Evolutionary conservation across 53 echinoderm and acorn worm species (phyloP).

Genomic region (Arbacia lixula): DNA sequence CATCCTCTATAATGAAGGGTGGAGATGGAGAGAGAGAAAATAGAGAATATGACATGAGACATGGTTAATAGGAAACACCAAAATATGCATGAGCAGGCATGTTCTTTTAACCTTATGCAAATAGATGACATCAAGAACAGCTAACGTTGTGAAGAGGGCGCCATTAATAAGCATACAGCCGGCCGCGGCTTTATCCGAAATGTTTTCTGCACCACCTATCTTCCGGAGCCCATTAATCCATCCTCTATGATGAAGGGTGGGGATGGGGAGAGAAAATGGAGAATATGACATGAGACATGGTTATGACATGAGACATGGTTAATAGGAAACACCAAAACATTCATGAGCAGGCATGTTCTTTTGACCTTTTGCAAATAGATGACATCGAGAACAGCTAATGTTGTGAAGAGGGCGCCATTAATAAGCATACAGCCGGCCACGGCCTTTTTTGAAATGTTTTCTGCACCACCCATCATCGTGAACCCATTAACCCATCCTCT

Average conservation of each 20-base stretch:
- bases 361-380: slow-evolving; percentile 78
- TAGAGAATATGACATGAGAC: too few species aligned
- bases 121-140: slow-evolving; percentile 67
- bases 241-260: too few species aligned
- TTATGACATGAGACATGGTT: too few species aligned
- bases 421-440: slow-evolving; percentile 80
- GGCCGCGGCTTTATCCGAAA: slow-evolving; percentile 58
- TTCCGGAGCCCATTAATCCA: slow-evolving; percentile 55
- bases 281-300: too few species aligned
- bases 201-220: not conserved
- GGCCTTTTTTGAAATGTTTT: slow-evolving; percentile 21
- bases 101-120: slow-evolving; percentile 69
- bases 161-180: slow-evolving; percentile 79
- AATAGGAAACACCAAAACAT: too few species aligned
- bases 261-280: not conserved
- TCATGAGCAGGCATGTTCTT: not conserved
- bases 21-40: not conserved
- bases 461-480: slow-evolving; percentile 1
- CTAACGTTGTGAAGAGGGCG: slow-evolving; percentile 69
- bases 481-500: slow-evolving; percentile 69
- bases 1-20: slow-evolving; percentile 52
- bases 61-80: too few species aligned
- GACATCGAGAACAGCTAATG: slow-evolving; percentile 67
- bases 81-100: too few species aligned
- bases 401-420: slow-evolving; percentile 68